Base-by-base conservation (phyloP, 30 jellyfish, hydroid and myxozoan species). In the Catostylus mosaicus region DNA sequence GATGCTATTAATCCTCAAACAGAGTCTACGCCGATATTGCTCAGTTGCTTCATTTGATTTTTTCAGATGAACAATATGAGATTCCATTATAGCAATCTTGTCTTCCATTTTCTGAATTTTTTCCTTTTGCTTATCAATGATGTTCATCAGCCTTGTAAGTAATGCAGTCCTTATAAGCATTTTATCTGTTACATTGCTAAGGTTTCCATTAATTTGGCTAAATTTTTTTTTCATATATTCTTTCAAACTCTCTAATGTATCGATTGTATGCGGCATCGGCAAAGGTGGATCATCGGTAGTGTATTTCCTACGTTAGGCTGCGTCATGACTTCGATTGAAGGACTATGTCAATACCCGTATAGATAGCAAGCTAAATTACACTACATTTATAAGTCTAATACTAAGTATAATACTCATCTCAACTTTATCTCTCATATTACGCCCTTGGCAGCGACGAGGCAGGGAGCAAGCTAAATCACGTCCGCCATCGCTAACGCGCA, bases 11-110 rank as follows among this genome's bases (percentile, higher is more conserved):
- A 59, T 59, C 23, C 73, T 14, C 23, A 59, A 33, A 32, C 77
- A 64, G 7, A 64, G 77, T 33, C 48, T 64, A 26, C 77, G 77
- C 20, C 26, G 77, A 31, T 64, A 64, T 31, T 64, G 56, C 51
- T 64, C 77, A 26, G 48, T 32, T 14, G 30, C 51, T 20, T 64
- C 77, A 18, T 64, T 29, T 31, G 51, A 26, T 64, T 64, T 64
- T 6, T 33, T 64, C 22, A 64, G 48, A 29, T 64, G 48, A n/a
- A 32, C 22, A n/a, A 18, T 31, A 32, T 64, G 77, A 64, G 40
- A 26, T 64, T 64, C 30, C 73, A 59, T 14, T 26, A 59, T 30
- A 26, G 73, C 73, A 59, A 59, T 59, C 23, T 59, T 59, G 26
- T 10, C 77, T 64, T 64, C 77, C 77, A 64, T 64, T 33, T 64